These are phyloP conservation scores for Darevskia nairensis DNA, from an alignment of 2,797 vertebrate genomes.

Conservation along the genomic window DNA sequence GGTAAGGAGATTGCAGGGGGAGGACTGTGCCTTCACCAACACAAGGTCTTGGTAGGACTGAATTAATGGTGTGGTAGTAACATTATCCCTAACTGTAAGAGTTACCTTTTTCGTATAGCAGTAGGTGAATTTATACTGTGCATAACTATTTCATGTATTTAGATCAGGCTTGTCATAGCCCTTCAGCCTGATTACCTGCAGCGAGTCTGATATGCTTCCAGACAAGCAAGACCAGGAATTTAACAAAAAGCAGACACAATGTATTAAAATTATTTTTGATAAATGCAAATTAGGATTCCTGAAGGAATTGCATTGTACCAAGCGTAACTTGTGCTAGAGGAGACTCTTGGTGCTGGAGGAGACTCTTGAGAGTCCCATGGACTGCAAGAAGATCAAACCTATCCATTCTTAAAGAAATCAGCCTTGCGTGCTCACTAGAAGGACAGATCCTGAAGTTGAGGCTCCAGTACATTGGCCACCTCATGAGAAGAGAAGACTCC, in stretches of 20 bases:
- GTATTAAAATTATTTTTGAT: background rate
- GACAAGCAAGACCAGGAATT: background rate
- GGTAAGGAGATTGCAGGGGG: slow-evolving; percentile 76
- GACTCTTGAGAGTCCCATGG: too few relatives aligned
- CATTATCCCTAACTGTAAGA: background rate
- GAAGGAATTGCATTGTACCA: background rate
- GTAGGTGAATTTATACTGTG: background rate
- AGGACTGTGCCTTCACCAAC: background rate
- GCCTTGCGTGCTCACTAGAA: too few relatives aligned
- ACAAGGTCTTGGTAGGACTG: background rate
- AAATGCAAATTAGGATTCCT: background rate
- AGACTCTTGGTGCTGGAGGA: too few relatives aligned
- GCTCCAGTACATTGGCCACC: too few relatives aligned
- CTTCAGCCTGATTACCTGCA: background rate
- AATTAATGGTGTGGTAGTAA: too few relatives aligned
- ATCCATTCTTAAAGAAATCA: too few relatives aligned
- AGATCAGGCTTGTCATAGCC: background rate
- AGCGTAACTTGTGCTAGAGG: too few relatives aligned
- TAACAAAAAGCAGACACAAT: background rate
- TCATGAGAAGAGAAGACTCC: too few relatives aligned
- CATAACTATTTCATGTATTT: background rate
- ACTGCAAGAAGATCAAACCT: too few relatives aligned
- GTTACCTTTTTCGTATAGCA: background rate
- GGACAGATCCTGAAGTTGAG: too few relatives aligned
- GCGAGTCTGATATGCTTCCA: background rate